Evolutionary conservation across 2,888 invertebrate species (phyloP), one percentile per base, ranked within the genome.

Genomic region (Tipula lateralis): DNA sequence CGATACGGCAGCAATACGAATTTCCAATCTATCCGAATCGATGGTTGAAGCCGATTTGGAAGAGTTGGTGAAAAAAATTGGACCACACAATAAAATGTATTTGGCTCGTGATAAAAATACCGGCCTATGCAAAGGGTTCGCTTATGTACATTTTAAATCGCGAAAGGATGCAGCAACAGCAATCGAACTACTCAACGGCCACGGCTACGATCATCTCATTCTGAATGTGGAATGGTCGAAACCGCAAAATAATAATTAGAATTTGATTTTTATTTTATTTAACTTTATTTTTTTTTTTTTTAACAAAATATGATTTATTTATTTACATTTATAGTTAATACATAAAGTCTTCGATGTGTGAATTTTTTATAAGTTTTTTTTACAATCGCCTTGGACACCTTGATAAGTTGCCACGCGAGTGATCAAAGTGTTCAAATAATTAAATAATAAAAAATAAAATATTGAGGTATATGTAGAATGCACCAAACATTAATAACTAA

Each of bases 181-280:
- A 85, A 98, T 99, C 88, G 92, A 93, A 85, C 93, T 93, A 84
- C 92, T 99, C 13, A 95, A 98, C 88, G 98, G 98, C 0, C 96
- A 96, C 89, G 98, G 99, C 86, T 99, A 98, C 89, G 99, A 99
- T 91, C 99, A 99, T 91, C 93, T 99, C 87, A 99, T 99, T 90
- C 92, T 99, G 84, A 97, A 94, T 90, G 99, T 99, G n/a, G 99
- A 99, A 91, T 99, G 99, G 99, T 98, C 99, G 0, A 99, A 98
- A 89, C 96, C 96, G 80, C 95, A 94, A 86, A 90, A 87, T 85
- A 90, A 24, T 24, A 66, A 66, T 66, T 66, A 66, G 66, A 66
- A 24, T 7, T 66, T 9, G 24, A 66, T 66, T 66, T n/a, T n/a
- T n/a, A n/a, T n/a, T n/a, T n/a, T n/a, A n/a, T n/a, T n/a, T n/a